Conservation (phyloP, 2,888 invertebrate genomes). For the Elmis aenea region DNA sequence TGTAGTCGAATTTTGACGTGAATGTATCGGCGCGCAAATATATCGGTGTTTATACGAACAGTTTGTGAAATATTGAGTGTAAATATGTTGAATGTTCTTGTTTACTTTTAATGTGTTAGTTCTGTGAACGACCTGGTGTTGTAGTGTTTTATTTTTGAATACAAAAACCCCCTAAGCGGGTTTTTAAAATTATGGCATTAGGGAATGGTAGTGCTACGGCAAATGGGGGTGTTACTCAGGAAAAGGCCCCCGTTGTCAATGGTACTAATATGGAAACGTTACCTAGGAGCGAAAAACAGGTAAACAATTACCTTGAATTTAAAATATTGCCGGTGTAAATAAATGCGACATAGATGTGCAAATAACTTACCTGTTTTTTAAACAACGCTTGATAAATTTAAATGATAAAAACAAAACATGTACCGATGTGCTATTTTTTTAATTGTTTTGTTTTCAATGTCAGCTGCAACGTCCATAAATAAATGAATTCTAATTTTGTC, state of each 20-base stretch:
- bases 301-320: constrained; percentile 36
- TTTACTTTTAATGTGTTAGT: background rate
- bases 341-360: no score
- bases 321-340: no score
- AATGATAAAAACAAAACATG: no score
- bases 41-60: constrained; percentile 10
- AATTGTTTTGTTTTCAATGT: no score
- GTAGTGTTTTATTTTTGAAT: background rate
- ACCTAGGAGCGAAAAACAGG: constrained; percentile 56
- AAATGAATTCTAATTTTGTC: no score
- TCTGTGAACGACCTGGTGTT: background rate
- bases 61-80: no score
- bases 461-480: no score
- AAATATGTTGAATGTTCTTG: constrained; percentile 3
- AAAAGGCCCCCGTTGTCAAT: constrained; percentile 56
- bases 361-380: no score
- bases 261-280: constrained; percentile 57
- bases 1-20: constrained; percentile 26
- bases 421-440: no score
- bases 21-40: constrained; percentile 25
- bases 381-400: no score
- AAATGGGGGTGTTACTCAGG: constrained; percentile 46
- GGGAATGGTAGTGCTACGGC: constrained; percentile 44
- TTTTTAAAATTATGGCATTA: constrained; percentile 39
- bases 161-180: no score